Evolutionary conservation across 2,888 invertebrate species (phyloP).

Genomic region (Pomacea canaliculata): DNA sequence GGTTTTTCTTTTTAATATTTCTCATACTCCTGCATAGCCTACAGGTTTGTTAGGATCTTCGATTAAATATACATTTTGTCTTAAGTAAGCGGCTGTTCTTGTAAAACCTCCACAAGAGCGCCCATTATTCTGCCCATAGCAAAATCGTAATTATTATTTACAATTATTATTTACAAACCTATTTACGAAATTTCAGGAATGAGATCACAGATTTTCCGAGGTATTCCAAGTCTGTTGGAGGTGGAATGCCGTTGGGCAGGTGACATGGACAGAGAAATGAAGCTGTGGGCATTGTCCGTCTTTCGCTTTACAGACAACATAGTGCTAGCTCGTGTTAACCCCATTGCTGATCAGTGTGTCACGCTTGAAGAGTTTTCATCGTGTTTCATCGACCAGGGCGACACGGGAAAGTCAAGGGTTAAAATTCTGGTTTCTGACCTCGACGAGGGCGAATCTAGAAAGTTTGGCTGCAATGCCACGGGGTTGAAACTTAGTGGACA

Average conservation of each 20-base stretch:
- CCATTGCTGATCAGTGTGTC: background rate
- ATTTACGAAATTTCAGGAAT: constrained; percentile 13
- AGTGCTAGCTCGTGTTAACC: background rate
- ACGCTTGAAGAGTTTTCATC: constrained; percentile 9
- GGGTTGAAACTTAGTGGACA: background rate
- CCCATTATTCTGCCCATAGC: too few relatives aligned
- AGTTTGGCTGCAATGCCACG: constrained; percentile 4
- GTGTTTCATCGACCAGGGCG: background rate
- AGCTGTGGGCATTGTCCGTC: constrained; percentile 5
- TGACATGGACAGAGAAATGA: background rate
- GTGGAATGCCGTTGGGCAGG: constrained; percentile 19
- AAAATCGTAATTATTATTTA: too few relatives aligned
- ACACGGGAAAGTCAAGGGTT: background rate
- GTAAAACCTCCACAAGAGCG: too few relatives aligned
- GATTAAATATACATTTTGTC: too few relatives aligned
- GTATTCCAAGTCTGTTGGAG: constrained; percentile 19
- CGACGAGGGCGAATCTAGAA: constrained; percentile 2
- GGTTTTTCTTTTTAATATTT: too few relatives aligned
- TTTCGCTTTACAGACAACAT: background rate
- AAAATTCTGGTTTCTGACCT: constrained; percentile 12
- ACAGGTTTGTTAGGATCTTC: too few relatives aligned
- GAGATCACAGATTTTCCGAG: constrained; percentile 5
- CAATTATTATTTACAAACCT: too few relatives aligned
- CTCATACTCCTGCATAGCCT: too few relatives aligned
- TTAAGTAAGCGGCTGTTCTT: too few relatives aligned